Percentiles rank a stretch among this genome's conserved stretches.
Evolutionary conservation across 2,888 invertebrate species (phyloP).

Genomic region (Creontiades dilutus): DNA sequence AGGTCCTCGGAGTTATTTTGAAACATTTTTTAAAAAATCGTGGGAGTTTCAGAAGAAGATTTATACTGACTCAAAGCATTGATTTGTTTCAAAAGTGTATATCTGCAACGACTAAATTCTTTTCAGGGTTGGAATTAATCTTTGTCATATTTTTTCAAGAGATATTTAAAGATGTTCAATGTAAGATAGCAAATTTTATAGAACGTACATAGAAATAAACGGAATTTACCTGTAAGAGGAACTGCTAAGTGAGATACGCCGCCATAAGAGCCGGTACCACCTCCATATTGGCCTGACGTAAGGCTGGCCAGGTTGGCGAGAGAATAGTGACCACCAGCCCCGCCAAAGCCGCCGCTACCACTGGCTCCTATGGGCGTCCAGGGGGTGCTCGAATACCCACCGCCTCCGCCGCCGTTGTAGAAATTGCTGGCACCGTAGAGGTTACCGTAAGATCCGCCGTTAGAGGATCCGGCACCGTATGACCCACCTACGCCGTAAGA

Average conservation of each 20-base stretch:
- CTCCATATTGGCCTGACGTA: conserved; percentile 48
- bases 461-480: conserved; percentile 56
- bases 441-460: conserved; percentile 30
- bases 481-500: conserved; percentile 11
- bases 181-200: not conserved
- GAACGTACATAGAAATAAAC: not conserved
- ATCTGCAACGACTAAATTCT: too few relatives aligned
- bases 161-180: not conserved
- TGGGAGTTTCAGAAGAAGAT: too few relatives aligned
- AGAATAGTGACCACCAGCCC: not conserved
- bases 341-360: conserved; percentile 41
- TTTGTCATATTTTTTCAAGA: too few relatives aligned
- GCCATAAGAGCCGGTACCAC: too few relatives aligned
- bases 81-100: too few relatives aligned
- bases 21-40: too few relatives aligned
- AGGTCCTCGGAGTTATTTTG: too few relatives aligned
- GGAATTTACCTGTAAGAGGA: conserved; percentile 38
- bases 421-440: conserved; percentile 6
- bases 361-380: conserved; percentile 54
- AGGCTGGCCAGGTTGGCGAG: conserved; percentile 23
- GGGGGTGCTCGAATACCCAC: conserved; percentile 57
- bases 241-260: conserved; percentile 53
- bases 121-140: too few relatives aligned
- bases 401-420: conserved; percentile 11
- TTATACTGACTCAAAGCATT: too few relatives aligned